A percentile compares a stretch with the other conserved stretches of the same genome.
These are phyloP conservation scores for Dryoscopus gambensis DNA, from an alignment of 2,113 vertebrate genomes.

Conservation along the genomic window DNA sequence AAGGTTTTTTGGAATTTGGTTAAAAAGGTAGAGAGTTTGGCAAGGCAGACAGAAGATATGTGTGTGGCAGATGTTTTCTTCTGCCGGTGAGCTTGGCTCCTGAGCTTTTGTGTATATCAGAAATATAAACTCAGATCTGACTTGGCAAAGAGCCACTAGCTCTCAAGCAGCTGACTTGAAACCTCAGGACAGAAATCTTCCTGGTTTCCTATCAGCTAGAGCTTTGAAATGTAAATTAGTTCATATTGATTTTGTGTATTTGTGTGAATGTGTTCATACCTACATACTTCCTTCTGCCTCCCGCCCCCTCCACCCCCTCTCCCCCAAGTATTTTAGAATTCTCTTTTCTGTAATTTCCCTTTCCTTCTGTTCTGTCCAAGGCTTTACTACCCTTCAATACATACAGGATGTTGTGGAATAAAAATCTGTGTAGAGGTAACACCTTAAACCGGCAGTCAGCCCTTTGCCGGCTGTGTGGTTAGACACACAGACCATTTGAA, in stretches of 20 bases:
- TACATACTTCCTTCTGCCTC: background rate
- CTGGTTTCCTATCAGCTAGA: background rate
- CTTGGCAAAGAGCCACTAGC: background rate
- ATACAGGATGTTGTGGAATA: background rate
- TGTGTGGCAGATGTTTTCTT: background rate
- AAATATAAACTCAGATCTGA: background rate
- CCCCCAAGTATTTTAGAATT: background rate
- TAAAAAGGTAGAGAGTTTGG: background rate
- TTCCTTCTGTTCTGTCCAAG: background rate
- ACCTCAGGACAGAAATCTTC: background rate
- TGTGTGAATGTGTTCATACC: background rate
- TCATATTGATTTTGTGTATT: background rate
- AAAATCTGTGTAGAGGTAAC: background rate
- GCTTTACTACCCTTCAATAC: background rate
- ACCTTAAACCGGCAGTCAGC: background rate
- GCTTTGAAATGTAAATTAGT: background rate
- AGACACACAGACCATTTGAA: background rate
- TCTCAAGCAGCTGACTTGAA: background rate
- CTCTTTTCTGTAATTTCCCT: background rate
- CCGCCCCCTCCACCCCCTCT: rapidly evolving
- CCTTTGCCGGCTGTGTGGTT: background rate
- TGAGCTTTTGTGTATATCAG: background rate
- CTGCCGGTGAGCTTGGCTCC: background rate
- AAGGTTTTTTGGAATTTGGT: background rate
- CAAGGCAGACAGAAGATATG: background rate